Base-by-base conservation (phyloP, 23 tunicate genomes). In the Corella eumyota region DNA sequence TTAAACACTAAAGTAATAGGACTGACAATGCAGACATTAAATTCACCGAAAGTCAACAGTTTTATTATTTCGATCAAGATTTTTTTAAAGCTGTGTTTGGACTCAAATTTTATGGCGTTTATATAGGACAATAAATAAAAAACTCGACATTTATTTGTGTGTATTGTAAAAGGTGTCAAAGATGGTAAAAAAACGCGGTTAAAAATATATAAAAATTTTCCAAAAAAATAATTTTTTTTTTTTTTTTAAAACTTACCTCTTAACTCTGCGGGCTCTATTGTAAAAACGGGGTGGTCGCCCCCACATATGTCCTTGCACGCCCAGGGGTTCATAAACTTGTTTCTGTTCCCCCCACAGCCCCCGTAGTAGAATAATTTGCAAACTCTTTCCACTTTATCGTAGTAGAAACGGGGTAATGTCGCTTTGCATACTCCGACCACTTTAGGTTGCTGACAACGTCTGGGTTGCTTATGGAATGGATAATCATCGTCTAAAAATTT, bases 261-360 rank as follows among this genome's bases (percentile, higher is more conserved):
- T n/a, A 51, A n/a, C 20, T 27, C 57, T 51, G 15, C 21, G 5
- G 15, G 27, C 15, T 51, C 57, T 19, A n/a, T 27, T n/a, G 57
- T 51, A 51, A n/a, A 63, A 21, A 53, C 52, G 19, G 70, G 76
- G n/a, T 66, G 70, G 21, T 48, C 61, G 13, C 84, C 84, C 17
- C 84, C 95, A 49, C 95, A 85, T 4, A 24, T 47, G 32, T 70
- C 78, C 20, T 64, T 32, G 69, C 95, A 85, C 1, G 68, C 74
- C 77, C 72, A 69, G 21, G 82, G 83, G 4, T 84, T 76, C 22
- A 36, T n/a, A 36, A 85, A 85, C 26, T 60, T 68, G 45, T 85
- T 85, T 4, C 55, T 69, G 49, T 76, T 76, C 7, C 78, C 78
- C 17, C 65, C 36, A 64, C 95, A 85, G 0, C 95, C 95, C 1